Base-by-base conservation (phyloP, 2,113 vertebrate species). In the Lamprotornis superbus region DNA sequence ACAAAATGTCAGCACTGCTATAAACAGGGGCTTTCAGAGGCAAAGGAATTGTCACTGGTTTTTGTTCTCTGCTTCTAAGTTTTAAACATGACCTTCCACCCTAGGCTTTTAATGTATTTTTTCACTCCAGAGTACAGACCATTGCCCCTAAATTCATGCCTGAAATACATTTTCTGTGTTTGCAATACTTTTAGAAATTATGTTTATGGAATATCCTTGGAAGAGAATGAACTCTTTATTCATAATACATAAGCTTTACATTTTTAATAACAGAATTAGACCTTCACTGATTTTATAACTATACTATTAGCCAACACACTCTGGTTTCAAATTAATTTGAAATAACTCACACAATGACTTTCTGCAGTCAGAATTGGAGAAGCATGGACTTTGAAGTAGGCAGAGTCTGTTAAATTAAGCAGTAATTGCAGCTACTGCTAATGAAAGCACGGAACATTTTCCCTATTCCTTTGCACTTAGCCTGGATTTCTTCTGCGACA, bases 221-320 rank as follows among this genome's bases (percentile, higher is more conserved):
- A 87, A 94, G 79, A 95, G 91, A 97, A 97, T 19, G 91, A 96
- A 87, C 82, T 71, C 60, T 92, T 94, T 89, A 95, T 97, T 94
- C 89, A 94, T 98, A 97, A 97, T 94, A 95, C 87, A 96, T 96
- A 95, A 97, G 90, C 91, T 97, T 98, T 98, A 96, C 94, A 97
- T 96, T 97, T 98, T 98, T 97, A 97, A 97, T 98, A 97, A 96
- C 17, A 50, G 91, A 97, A 96, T 97, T 96, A 95, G 95, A 95
- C 94, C 95, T 96, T 97, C 95, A 94, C 82, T 86, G 95, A 93
- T 94, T 96, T 97, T 78, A 83, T 96, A 96, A 94, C 94, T 94
- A 65, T 83, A 95, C 85, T 85, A 90, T 94, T 89, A 97, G 83
- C 94, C 77, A 80, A 93, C 84, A 84, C 79, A 91, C 57, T 95